These are phyloP conservation scores for Sinocyclocheilus anshuiensis DNA, from an alignment of 2,113 vertebrate species.

Conservation along the genomic window DNA sequence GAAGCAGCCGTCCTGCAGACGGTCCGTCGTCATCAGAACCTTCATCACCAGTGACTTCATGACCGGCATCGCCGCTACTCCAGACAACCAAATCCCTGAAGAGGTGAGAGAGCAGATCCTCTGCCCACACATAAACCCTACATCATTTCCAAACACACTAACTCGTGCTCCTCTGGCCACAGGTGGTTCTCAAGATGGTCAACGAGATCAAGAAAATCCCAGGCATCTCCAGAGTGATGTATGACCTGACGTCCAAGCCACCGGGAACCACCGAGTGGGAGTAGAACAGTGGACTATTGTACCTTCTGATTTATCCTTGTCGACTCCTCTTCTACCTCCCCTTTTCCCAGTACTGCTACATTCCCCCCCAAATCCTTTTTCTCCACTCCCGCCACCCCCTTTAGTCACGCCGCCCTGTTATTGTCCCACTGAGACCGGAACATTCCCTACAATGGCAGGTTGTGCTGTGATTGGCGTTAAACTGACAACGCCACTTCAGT, in stretches of 20 bases:
- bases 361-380: conserved; percentile 19
- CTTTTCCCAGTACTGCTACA: conserved; percentile 39
- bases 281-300: conserved; percentile 68
- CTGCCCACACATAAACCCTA: neutral
- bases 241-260: conserved; percentile 97
- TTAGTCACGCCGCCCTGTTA: conserved; percentile 31
- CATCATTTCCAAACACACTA: neutral
- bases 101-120: conserved; percentile 72
- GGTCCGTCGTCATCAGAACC: conserved; percentile 94
- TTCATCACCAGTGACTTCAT: conserved; percentile 99
- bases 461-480: conserved; percentile 83
- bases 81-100: conserved; percentile 91
- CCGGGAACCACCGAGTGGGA: conserved; percentile 99
- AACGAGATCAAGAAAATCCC: conserved; percentile 98
- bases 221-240: conserved; percentile 98
- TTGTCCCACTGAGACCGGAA: conserved; percentile 63
- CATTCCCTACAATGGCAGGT: conserved; percentile 89
- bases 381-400: conserved; percentile 1
- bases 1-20: conserved; percentile 96
- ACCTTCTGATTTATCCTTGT: conserved; percentile 13
- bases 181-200: conserved; percentile 98
- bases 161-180: neutral
- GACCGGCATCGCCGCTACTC: conserved; percentile 93
- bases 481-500: conserved; percentile 72
- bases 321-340: conserved; percentile 30